These are phyloP conservation scores for Eupithecia dodoneata DNA, from an alignment of 2,888 invertebrate genomes.

Conservation along the genomic window DNA sequence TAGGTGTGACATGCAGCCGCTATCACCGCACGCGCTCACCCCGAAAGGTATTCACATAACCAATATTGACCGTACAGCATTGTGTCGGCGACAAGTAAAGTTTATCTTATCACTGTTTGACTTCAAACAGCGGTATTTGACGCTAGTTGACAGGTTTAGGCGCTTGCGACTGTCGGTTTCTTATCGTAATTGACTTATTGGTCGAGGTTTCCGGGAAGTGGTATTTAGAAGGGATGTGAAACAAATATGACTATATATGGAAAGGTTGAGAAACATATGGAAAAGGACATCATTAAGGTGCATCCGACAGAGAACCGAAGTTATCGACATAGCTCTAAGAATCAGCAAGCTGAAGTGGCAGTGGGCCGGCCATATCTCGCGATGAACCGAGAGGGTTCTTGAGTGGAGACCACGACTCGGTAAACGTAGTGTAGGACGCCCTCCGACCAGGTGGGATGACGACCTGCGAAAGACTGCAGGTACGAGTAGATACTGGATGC, in stretches of 20 bases:
- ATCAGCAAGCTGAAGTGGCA: too few relatives aligned
- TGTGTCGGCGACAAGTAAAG: constrained; percentile 80
- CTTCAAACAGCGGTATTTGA: constrained; percentile 67
- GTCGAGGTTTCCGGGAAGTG: constrained; percentile 72
- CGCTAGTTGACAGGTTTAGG: constrained; percentile 58
- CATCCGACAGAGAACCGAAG: too few relatives aligned
- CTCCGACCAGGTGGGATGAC: too few relatives aligned
- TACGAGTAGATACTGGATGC: too few relatives aligned
- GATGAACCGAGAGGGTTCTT: too few relatives aligned
- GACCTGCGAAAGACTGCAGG: too few relatives aligned
- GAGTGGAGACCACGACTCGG: too few relatives aligned
- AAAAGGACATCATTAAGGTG: neutral
- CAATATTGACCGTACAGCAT: constrained; percentile 76
- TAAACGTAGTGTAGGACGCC: too few relatives aligned
- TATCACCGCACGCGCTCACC: constrained; percentile 72
- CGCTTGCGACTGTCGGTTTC: constrained; percentile 79
- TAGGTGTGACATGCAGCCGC: constrained; percentile 58
- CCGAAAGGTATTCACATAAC: constrained; percentile 76
- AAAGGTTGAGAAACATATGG: neutral
- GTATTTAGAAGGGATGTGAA: constrained; percentile 32
- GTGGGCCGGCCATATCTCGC: too few relatives aligned
- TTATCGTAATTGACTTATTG: constrained; percentile 75
- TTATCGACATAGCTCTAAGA: too few relatives aligned
- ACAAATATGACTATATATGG: constrained; percentile 19
- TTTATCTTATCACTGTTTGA: constrained; percentile 83